phyloP scores from a whole-genome alignment of 2,888 invertebrate genomes.

The Fragum whitleyi region DNA sequence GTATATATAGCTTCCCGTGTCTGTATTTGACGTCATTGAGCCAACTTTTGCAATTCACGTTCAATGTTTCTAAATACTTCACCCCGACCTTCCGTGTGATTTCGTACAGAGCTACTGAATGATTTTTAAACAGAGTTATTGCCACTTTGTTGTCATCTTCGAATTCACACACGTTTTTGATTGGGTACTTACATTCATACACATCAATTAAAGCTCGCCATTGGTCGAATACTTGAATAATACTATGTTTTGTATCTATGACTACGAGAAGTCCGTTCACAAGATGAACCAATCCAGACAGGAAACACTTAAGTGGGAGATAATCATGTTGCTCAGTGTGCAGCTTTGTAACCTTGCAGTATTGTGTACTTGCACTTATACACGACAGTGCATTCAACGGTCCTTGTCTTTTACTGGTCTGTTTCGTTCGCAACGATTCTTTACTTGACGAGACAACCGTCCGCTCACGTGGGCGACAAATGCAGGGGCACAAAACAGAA shows the following conservation, averaged over 20 bases:
- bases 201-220: not conserved
- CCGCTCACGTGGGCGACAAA: too few relatives aligned
- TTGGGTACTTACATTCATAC: conserved; percentile 7
- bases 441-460: too few relatives aligned
- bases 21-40: conserved; percentile 12
- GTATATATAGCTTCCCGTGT: not conserved
- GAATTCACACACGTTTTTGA: conserved; percentile 13
- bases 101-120: conserved; percentile 7
- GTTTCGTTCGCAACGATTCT: too few relatives aligned
- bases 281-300: conserved; percentile 3
- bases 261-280: conserved; percentile 11
- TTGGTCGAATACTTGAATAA: conserved; percentile 12
- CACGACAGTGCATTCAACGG: too few relatives aligned
- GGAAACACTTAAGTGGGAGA: not conserved
- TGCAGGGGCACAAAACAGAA: too few relatives aligned
- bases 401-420: too few relatives aligned
- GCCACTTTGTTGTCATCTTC: not conserved
- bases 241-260: not conserved
- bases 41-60: not conserved
- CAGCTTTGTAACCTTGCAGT: not conserved
- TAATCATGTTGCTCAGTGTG: not conserved
- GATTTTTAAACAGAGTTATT: not conserved
- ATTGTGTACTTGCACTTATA: too few relatives aligned
- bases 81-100: not conserved
- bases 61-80: conserved; percentile 2